These are phyloP conservation scores for Leptopilina boulardi DNA, from an alignment of 1,140 invertebrate species.

Conservation along the genomic window DNA sequence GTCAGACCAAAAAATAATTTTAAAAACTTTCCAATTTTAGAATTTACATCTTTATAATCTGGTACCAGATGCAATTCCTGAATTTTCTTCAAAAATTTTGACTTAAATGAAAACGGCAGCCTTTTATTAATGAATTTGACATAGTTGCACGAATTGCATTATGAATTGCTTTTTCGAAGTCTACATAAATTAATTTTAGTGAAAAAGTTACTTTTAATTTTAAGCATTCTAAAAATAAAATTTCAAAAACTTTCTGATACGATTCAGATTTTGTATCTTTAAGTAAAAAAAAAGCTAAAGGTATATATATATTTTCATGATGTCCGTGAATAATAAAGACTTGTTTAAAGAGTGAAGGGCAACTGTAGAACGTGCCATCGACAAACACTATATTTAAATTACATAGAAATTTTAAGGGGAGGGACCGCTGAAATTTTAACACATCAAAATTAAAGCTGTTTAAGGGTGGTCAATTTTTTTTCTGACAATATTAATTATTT, in stretches of 20 bases:
- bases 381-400: constrained; percentile 14
- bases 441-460: too few species aligned
- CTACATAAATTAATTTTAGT: not conserved
- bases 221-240: not conserved
- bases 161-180: constrained; percentile 32
- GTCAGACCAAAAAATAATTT: constrained; percentile 33
- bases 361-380: constrained; percentile 29
- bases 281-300: constrained; percentile 12
- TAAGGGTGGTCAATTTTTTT: too few species aligned
- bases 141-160: not conserved
- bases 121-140: not conserved
- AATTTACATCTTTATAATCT: not conserved
- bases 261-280: not conserved
- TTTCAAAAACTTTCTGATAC: not conserved
- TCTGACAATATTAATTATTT: too few species aligned
- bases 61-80: not conserved
- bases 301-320: not conserved
- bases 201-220: not conserved
- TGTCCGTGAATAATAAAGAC: not conserved
- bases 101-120: constrained; percentile 22
- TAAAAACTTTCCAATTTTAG: constrained; percentile 28
- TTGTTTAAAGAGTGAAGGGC: constrained; percentile 15
- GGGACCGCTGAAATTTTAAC: too few species aligned
- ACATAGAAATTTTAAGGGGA: too few species aligned
- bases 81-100: constrained; percentile 35